Conservation (phyloP, 30 jellyfish, hydroid and myxozoan genomes). For the Cassiopea andromeda region DNA sequence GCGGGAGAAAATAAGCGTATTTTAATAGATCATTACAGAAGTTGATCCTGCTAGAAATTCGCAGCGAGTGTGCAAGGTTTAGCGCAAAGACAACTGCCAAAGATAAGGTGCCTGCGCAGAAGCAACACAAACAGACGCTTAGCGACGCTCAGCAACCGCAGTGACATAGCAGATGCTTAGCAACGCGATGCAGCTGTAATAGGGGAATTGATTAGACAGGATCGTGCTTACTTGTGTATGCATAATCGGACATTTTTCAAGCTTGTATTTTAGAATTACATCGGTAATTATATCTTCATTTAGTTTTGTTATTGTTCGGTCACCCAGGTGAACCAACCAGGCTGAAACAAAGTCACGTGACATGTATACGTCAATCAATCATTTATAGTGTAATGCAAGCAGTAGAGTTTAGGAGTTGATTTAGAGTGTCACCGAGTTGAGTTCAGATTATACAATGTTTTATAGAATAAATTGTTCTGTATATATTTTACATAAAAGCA, state of each 20-base stretch:
- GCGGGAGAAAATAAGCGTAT: constrained; percentile 14
- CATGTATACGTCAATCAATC: background rate
- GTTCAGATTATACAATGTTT: background rate
- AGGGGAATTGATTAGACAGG: constrained; percentile 19
- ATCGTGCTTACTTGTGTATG: background rate
- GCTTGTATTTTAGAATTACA: background rate
- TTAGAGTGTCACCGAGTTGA: background rate
- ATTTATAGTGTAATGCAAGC: background rate
- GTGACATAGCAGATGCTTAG: background rate
- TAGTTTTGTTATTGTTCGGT: background rate
- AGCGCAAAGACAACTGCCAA: constrained; percentile 6
- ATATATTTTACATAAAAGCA: background rate
- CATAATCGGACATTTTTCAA: background rate
- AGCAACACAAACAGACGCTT: constrained; percentile 10
- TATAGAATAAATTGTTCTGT: background rate
- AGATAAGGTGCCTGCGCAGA: constrained; percentile 10
- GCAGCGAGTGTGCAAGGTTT: background rate
- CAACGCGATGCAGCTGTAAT: constrained; percentile 19
- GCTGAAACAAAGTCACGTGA: constrained; percentile 3
- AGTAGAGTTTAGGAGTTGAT: background rate
- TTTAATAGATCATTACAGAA: constrained; percentile 4
- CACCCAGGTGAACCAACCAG: constrained; percentile 16
- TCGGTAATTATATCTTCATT: background rate
- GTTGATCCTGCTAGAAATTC: constrained; percentile 20
- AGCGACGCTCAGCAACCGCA: background rate